phyloP scores from a whole-genome alignment of 2,113 vertebrate genomes.

The Sminthopsis crassicaudata region DNA sequence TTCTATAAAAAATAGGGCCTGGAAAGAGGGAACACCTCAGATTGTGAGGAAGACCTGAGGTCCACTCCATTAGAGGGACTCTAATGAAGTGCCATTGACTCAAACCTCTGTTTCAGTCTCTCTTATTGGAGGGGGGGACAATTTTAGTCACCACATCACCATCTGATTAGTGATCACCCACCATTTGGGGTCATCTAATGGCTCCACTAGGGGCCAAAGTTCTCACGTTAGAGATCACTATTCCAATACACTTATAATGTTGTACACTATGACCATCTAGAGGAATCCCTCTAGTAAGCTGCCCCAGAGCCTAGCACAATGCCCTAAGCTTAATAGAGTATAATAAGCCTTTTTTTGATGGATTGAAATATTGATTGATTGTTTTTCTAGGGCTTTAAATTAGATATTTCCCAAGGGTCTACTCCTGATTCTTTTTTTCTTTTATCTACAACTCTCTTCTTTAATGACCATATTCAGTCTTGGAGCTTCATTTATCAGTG shows the following conservation, averaged over 20 bases:
- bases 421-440: not conserved
- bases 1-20: no score
- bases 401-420: not conserved
- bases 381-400: not conserved
- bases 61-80: no score
- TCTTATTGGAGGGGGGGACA: no score
- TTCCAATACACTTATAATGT: not conserved
- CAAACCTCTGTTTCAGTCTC: no score
- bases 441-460: not conserved
- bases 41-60: no score
- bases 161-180: not conserved
- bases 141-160: no score
- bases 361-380: not conserved
- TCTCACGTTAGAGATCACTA: not conserved
- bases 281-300: not conserved
- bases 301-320: not conserved
- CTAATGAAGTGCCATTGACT: no score
- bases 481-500: not conserved
- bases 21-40: no score
- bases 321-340: not conserved
- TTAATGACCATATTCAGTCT: not conserved
- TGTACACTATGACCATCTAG: not conserved
- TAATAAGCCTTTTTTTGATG: no score
- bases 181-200: not conserved
- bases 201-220: not conserved